Evolutionary conservation across 92 coral and sea anemone species (phyloP).

Genomic region (Phenganax subtilis): DNA sequence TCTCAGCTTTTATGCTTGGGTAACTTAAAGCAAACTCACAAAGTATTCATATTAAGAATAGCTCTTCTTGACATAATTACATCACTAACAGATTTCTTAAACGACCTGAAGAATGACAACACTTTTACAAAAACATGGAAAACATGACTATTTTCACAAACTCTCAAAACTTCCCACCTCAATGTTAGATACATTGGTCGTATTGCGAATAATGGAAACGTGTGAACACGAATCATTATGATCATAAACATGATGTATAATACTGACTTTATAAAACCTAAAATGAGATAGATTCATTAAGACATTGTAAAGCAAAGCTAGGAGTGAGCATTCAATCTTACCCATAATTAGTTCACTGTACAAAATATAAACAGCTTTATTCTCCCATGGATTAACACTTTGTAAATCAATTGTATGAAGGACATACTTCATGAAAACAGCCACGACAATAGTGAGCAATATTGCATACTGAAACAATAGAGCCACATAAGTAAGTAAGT

Average conservation of each 20-base stretch:
- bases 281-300: conserved; percentile 20
- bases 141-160: neutral
- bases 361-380: conserved; percentile 92
- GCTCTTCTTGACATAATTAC: conserved; percentile 98
- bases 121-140: neutral
- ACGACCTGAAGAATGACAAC: conserved; percentile 55
- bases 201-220: conserved; percentile 95
- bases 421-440: conserved; percentile 84
- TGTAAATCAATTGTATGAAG: conserved; percentile 88
- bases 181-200: conserved; percentile 95
- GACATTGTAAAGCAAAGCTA: neutral
- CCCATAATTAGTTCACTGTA: conserved; percentile 96
- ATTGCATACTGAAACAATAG: conserved; percentile 81
- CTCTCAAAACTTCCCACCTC: conserved; percentile 52
- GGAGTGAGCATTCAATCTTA: conserved; percentile 20
- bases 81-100: conserved; percentile 91
- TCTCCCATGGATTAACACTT: conserved; percentile 99
- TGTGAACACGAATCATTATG: conserved; percentile 94
- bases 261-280: conserved; percentile 90
- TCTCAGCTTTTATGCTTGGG: neutral
- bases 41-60: conserved; percentile 89
- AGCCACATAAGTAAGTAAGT: neutral
- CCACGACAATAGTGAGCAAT: conserved; percentile 82
- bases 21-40: conserved; percentile 52
- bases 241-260: conserved; percentile 79